A percentile compares a stretch with the other conserved stretches of the same genome.
Conservation (phyloP, 1,140 invertebrate species). For the Bradysia coprophila region DNA sequence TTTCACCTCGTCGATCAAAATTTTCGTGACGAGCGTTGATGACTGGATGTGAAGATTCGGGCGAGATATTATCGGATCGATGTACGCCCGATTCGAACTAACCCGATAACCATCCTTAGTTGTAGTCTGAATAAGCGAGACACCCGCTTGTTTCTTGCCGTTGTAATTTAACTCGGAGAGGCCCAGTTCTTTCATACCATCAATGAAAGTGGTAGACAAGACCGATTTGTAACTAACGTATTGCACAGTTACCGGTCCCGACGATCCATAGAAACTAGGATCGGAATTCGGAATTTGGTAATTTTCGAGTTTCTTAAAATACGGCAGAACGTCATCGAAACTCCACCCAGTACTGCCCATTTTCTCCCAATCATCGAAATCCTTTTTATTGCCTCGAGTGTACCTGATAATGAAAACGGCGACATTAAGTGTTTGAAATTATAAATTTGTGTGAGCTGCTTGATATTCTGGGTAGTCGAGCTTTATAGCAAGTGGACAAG, state of each 20-base stretch:
- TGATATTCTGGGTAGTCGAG: no score
- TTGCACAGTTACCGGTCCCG: slow-evolving; percentile 33
- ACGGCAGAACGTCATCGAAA: slow-evolving; percentile 58
- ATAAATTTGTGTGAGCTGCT: no score
- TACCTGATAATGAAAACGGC: no score
- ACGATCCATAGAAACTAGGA: slow-evolving; percentile 31
- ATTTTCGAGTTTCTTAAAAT: slow-evolving; percentile 64
- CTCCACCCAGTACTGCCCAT: slow-evolving; percentile 67
- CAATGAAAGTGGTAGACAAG: slow-evolving; percentile 39
- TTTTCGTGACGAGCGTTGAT: slow-evolving; percentile 40
- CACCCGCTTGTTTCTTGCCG: slow-evolving; percentile 40
- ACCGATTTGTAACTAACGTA: slow-evolving; percentile 40
- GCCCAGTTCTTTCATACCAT: slow-evolving; percentile 56
- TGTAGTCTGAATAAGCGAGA: slow-evolving; percentile 43
- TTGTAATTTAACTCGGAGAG: slow-evolving; percentile 27
- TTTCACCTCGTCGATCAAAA: slow-evolving; percentile 47
- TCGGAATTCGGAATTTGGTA: slow-evolving; percentile 36
- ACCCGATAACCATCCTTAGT: slow-evolving; percentile 48
- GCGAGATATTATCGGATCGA: slow-evolving; percentile 42
- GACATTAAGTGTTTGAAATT: no score
- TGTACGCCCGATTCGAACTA: slow-evolving; percentile 53
- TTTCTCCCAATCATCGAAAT: slow-evolving; percentile 61
- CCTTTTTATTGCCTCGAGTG: slow-evolving; percentile 48
- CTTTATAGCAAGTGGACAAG: no score
- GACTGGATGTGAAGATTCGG: slow-evolving; percentile 45